These are phyloP conservation scores for Apotomis betuletana DNA, from an alignment of 2,888 invertebrate genomes.

Conservation along the genomic window DNA sequence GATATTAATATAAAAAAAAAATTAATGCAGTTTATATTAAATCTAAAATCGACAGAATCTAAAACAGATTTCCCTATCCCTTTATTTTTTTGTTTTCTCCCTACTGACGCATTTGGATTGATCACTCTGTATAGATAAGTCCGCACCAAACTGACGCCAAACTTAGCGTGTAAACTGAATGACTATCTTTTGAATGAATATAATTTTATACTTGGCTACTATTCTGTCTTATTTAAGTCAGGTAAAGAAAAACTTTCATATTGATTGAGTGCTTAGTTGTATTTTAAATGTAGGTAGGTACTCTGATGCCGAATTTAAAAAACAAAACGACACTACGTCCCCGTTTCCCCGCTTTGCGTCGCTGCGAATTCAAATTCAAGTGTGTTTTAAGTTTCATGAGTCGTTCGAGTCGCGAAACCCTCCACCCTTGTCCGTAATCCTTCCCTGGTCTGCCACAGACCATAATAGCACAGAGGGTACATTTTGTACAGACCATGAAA, in stretches of 20 bases:
- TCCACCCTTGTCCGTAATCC: conserved; percentile 38
- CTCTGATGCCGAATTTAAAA: conserved; percentile 5
- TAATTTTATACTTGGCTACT: no score
- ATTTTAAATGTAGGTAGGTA: background rate
- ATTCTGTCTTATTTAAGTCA: no score
- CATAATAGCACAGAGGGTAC: background rate
- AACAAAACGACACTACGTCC: conserved; percentile 6
- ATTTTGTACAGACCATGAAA: background rate
- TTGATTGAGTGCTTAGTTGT: background rate
- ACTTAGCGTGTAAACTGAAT: no score
- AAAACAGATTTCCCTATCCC: no score
- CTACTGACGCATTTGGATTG: no score
- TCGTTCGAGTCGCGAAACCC: conserved; percentile 21
- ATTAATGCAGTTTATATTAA: no score
- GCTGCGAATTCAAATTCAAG: conserved; percentile 37
- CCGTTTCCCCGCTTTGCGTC: conserved; percentile 18
- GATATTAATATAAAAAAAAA: no score
- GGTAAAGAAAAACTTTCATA: background rate
- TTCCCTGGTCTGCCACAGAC: conserved; percentile 8
- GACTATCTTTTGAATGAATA: no score
- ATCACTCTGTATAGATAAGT: no score
- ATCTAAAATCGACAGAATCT: no score
- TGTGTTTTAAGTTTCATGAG: conserved; percentile 40
- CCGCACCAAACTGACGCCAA: no score
- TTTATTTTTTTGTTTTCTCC: no score